Base-by-base conservation (phyloP, 2,888 invertebrate species). In the Gymnoscelis rufifasciata region DNA sequence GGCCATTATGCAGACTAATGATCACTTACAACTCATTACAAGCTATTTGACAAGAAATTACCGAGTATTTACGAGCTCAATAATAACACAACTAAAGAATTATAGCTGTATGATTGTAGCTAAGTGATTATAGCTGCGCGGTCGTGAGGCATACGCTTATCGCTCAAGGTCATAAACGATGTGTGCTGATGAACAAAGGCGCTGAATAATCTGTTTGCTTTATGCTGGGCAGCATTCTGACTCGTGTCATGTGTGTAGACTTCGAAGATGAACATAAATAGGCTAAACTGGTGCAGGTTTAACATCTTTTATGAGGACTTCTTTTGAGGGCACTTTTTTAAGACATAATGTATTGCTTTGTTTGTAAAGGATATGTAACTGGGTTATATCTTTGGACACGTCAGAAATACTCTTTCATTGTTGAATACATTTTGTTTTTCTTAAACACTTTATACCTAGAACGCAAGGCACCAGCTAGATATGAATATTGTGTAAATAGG, bases 151-250 rank as follows among this genome's bases (percentile, higher is more conserved):
- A 40, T 37, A 19, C 38, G 45, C 45, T 50, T 50, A 50, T 50
- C 50, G 50, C 36, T 27, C 33, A 45, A 45, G 50, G 50, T 42
- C 45, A 14, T 38, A 40, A 29, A 44, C 38, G 29, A 42, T 35
- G 39, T 26, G 36, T 40, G 42, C 15, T 37, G 48, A 49, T 40
- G 40, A 13, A 35, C 40, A 44, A 37, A 48, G 19, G 43, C 27
- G 26, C 15, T 14, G 43, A 39, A 24, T 49, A 50, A 50, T 50
- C 50, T 42, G 38, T 33, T 30, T 46, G 26, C 36, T 36, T 50
- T 36, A 50, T 50, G 50, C 50, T 29, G 35, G 7, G 24, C 27
- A 35, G 35, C 23, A 38, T 50, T 23, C 36, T 23, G 13, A 27
- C 42, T 42, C 38, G 38, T 44, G 40, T 37, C n/a, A 15, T 29